phyloP scores from a whole-genome alignment of 1,140 invertebrate genomes.

The Aphelenchoides besseyi region DNA sequence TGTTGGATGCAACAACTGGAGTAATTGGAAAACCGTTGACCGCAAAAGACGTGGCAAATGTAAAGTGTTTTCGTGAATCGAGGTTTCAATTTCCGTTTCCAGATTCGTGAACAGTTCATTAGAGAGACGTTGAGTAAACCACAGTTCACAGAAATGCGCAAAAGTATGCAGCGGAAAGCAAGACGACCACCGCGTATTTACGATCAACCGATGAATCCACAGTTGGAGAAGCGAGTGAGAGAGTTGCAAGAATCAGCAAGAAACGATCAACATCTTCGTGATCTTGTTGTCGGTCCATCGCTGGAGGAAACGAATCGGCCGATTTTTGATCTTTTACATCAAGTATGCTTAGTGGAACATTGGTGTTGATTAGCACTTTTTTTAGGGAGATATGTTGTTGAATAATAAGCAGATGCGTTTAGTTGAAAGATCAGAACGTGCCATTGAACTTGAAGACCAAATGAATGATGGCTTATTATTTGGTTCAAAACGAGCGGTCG shows the following conservation, averaged over 20 bases:
- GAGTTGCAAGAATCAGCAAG: constrained; percentile 5
- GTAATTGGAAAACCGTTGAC: background rate
- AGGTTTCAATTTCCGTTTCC: background rate
- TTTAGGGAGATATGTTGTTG: constrained; percentile 22
- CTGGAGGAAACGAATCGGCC: constrained; percentile 22
- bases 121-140: constrained; percentile 15
- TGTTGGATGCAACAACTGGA: background rate
- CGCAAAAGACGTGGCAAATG: background rate
- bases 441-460: background rate
- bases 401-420: constrained; percentile 16
- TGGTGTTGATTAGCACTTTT: background rate
- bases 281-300: background rate
- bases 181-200: background rate
- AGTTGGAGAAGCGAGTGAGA: background rate
- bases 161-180: background rate
- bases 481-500: background rate
- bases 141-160: constrained; percentile 6
- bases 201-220: constrained; percentile 3
- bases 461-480: background rate
- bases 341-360: background rate
- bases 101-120: constrained; percentile 16
- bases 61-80: background rate
- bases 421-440: background rate
- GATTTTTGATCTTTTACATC: constrained; percentile 13
- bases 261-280: constrained; percentile 10